Conservation (phyloP, 2,113 vertebrate genomes). For the Syngnathus scovelli region DNA sequence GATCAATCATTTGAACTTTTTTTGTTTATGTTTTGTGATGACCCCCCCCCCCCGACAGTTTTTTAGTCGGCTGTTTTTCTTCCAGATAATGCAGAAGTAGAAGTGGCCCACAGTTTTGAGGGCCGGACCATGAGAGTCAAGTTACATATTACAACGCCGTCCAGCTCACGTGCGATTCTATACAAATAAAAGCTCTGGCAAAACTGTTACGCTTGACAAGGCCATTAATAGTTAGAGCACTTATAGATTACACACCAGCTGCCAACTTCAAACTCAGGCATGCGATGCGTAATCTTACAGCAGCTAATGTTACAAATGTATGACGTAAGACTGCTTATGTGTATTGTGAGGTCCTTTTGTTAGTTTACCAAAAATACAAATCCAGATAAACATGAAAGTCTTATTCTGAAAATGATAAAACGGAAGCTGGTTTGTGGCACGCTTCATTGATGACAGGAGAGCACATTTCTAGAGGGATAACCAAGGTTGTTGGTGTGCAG, state of each 20-base stretch:
- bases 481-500: conserved; percentile 67
- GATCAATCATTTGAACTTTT: no score
- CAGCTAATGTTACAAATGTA: no score
- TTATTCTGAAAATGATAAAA: conserved; percentile 40
- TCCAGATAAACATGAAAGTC: neutral
- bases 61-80: no score
- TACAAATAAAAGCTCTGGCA: neutral
- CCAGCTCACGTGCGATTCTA: neutral
- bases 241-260: no score
- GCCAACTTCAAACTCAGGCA: no score
- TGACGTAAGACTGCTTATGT: no score
- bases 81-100: neutral
- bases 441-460: conserved; percentile 33
- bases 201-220: neutral
- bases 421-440: conserved; percentile 26
- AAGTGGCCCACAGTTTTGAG: neutral
- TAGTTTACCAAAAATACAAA: neutral
- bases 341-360: neutral
- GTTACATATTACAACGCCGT: neutral
- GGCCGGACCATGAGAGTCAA: neutral
- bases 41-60: no score
- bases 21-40: no score
- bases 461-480: conserved; percentile 65
- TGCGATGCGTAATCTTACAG: no score
- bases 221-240: no score